These are phyloP conservation scores for Liodrosophila aerea DNA, from an alignment of 2,888 invertebrate species.

Conservation along the genomic window DNA sequence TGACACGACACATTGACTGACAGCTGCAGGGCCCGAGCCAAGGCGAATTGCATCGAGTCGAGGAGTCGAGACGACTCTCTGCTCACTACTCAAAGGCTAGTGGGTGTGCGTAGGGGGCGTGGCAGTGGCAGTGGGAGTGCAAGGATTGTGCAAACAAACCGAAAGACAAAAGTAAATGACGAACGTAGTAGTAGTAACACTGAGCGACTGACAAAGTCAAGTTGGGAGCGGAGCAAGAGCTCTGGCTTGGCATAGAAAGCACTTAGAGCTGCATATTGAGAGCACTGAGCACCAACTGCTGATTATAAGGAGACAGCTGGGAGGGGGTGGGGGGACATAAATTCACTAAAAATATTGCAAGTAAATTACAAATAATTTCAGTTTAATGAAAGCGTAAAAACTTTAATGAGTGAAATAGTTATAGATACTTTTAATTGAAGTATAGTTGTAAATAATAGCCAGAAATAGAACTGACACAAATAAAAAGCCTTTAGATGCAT, in stretches of 20 bases:
- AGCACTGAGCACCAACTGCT: conserved; percentile 31
- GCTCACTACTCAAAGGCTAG: conserved; percentile 7
- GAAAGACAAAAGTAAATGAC: conserved; percentile 76
- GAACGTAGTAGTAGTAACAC: conserved; percentile 62
- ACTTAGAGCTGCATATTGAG: conserved; percentile 56
- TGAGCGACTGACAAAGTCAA: conserved; percentile 44
- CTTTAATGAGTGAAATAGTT: too few relatives aligned
- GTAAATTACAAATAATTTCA: too few relatives aligned
- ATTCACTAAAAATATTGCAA: too few relatives aligned
- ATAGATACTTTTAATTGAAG: too few relatives aligned
- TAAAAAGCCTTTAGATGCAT: too few relatives aligned
- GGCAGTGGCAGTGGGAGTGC: conserved; percentile 43
- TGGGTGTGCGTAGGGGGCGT: conserved; percentile 16
- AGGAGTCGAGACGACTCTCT: not conserved
- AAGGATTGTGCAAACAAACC: conserved; percentile 73
- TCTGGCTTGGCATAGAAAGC: conserved; percentile 8
- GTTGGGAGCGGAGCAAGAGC: not conserved
- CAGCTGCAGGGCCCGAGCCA: conserved; percentile 63
- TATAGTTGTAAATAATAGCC: too few relatives aligned
- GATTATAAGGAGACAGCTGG: conserved; percentile 31
- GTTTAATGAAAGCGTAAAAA: conserved; percentile 3
- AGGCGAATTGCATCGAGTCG: not conserved
- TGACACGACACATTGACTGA: conserved; percentile 80
- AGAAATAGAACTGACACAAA: too few relatives aligned
- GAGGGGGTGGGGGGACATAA: too few relatives aligned